Percentiles rank a stretch among this genome's conserved stretches.
Evolutionary conservation across 1,140 invertebrate species (phyloP).

Genomic region (Steinernema khuongi): DNA sequence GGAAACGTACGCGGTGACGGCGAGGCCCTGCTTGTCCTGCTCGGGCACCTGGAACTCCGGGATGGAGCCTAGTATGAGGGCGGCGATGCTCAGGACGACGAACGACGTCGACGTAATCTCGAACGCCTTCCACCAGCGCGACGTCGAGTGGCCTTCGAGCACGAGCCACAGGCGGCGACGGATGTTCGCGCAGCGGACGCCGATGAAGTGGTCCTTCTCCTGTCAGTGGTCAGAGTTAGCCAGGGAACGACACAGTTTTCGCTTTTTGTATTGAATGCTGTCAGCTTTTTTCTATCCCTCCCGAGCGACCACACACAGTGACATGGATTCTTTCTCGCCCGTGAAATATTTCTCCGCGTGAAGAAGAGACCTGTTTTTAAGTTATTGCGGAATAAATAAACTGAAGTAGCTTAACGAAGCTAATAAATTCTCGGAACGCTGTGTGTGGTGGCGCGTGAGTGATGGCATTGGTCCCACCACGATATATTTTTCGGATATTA

Average conservation of each 20-base stretch:
- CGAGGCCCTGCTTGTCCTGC: constrained; percentile 28
- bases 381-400: neutral
- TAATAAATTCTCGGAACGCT: too few relatives aligned
- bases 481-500: too few relatives aligned
- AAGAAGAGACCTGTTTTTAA: neutral
- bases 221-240: too few relatives aligned
- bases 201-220: constrained; percentile 58
- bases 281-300: too few relatives aligned
- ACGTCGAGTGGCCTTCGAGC: constrained; percentile 55
- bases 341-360: too few relatives aligned
- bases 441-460: too few relatives aligned
- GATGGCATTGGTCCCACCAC: too few relatives aligned
- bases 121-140: constrained; percentile 57
- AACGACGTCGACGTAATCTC: constrained; percentile 57
- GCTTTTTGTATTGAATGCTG: too few relatives aligned
- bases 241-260: too few relatives aligned
- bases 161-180: constrained; percentile 52
- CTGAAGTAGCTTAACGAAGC: too few relatives aligned
- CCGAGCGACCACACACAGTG: too few relatives aligned
- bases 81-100: constrained; percentile 55
- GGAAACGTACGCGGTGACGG: constrained; percentile 21
- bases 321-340: too few relatives aligned
- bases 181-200: constrained; percentile 53
- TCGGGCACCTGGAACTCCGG: constrained; percentile 58
- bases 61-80: constrained; percentile 54